These are phyloP conservation scores for Heliconius congener DNA, from an alignment of 1,140 invertebrate species.

Conservation along the genomic window DNA sequence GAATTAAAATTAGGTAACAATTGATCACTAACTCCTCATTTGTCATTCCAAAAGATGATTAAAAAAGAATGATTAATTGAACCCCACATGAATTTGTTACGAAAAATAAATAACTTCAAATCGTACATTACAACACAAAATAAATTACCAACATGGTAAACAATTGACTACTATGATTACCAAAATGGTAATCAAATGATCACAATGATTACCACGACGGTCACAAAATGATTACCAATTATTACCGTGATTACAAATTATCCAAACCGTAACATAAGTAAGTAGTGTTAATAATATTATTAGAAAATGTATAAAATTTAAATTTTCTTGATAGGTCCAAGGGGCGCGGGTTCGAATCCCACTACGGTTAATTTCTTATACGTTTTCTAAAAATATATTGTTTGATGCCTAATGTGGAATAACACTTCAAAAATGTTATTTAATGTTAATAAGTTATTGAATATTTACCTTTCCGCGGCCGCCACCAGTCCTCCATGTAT, in stretches of 20 bases:
- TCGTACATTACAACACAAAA: neutral
- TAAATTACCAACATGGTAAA: neutral
- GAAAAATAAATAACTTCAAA: neutral
- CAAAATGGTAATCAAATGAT: neutral
- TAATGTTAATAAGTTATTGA: slow-evolving; percentile 58
- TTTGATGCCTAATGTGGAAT: too few species aligned
- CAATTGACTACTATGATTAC: neutral
- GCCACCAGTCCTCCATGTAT: slow-evolving; percentile 98
- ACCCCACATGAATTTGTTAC: neutral
- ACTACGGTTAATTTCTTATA: too few species aligned
- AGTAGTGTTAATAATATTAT: slow-evolving; percentile 55
- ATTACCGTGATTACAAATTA: neutral
- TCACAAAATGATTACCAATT: neutral
- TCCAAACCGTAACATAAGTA: slow-evolving; percentile 6
- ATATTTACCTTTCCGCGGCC: slow-evolving; percentile 94
- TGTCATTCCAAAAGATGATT: neutral
- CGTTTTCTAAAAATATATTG: too few species aligned
- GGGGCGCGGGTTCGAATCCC: too few species aligned
- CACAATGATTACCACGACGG: neutral
- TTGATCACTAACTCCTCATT: neutral
- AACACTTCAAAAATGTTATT: too few species aligned
- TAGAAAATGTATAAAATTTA: too few species aligned
- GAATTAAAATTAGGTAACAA: neutral
- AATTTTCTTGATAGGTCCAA: too few species aligned
- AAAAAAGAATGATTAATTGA: neutral